A percentile compares a stretch with the other conserved stretches of the same genome.
These are phyloP conservation scores for Myxocyprinus asiaticus DNA, from an alignment of 2,113 vertebrate species.

Conservation along the genomic window DNA sequence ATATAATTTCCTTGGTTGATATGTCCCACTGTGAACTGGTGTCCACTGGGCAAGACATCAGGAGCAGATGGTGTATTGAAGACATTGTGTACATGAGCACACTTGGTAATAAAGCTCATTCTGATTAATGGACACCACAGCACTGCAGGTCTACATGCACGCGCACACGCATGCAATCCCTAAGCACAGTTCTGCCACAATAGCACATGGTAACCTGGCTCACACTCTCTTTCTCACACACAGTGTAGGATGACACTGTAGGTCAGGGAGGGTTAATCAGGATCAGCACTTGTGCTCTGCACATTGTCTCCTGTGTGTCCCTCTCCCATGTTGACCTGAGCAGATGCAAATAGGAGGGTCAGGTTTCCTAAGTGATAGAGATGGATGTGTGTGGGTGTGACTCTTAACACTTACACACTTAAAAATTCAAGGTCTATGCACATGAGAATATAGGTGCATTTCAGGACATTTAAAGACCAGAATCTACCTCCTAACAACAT, in stretches of 20 bases:
- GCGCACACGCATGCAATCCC: slow-evolving; percentile 12
- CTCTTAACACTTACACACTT: neutral
- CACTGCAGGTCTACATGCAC: slow-evolving; percentile 37
- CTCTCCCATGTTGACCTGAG: slow-evolving; percentile 12
- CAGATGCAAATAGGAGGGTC: slow-evolving; percentile 15
- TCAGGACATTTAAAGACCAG: neutral
- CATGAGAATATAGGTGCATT: neutral
- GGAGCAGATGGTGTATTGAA: slow-evolving; percentile 40
- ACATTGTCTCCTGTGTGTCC: slow-evolving; percentile 14
- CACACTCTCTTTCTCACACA: slow-evolving; percentile 36
- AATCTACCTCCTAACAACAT: no score
- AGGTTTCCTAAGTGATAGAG: slow-evolving; percentile 34
- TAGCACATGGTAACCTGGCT: slow-evolving; percentile 32
- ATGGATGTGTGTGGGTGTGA: slow-evolving; percentile 23
- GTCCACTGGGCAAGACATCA: slow-evolving; percentile 31
- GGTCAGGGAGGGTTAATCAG: slow-evolving; percentile 41
- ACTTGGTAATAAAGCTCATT: no score
- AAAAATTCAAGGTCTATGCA: neutral
- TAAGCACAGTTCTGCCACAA: slow-evolving; percentile 8
- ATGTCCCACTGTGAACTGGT: slow-evolving; percentile 9
- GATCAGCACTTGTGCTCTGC: slow-evolving; percentile 31
- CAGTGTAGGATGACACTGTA: slow-evolving; percentile 8
- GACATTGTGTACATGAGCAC: no score
- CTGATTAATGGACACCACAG: slow-evolving; percentile 57
- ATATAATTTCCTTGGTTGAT: neutral